phyloP scores from a whole-genome alignment of 2,113 vertebrate genomes.

The Mus musculus region DNA sequence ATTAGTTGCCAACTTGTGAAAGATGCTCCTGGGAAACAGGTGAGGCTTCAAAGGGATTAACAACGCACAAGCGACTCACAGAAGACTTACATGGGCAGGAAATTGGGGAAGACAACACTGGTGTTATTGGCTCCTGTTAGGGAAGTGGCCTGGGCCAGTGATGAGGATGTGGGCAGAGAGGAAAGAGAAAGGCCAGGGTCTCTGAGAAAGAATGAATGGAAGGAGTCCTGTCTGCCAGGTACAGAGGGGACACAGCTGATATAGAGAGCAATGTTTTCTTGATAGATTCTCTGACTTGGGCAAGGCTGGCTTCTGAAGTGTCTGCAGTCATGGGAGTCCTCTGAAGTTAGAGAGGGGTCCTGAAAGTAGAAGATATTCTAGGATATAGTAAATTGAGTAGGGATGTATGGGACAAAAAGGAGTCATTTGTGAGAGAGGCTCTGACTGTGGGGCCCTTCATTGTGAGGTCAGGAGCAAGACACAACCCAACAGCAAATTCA shows the following conservation, averaged over 20 bases:
- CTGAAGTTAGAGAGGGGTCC: neutral
- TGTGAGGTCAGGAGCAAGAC: fast-evolving
- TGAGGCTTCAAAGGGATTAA: neutral
- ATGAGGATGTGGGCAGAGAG: too few species aligned
- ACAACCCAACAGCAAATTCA: neutral
- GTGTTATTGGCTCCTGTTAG: neutral
- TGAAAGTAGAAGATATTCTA: neutral
- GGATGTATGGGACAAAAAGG: neutral
- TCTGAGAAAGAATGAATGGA: fast-evolving
- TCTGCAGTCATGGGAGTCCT: fast-evolving
- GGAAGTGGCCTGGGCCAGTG: neutral
- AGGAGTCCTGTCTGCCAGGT: fast-evolving
- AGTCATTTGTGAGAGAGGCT: neutral
- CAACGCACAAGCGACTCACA: fast-evolving
- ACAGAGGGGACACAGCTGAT: fast-evolving
- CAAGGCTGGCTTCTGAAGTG: neutral
- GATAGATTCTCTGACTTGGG: neutral
- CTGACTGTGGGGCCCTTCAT: neutral
- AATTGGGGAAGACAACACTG: neutral
- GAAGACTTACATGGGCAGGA: neutral
- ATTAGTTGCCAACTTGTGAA: neutral
- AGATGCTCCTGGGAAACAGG: neutral
- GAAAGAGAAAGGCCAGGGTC: neutral
- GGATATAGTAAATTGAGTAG: too few species aligned
- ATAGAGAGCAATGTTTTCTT: too few species aligned